Base-by-base conservation (phyloP, 2,113 vertebrate species). In the Cyanocitta stelleri region DNA sequence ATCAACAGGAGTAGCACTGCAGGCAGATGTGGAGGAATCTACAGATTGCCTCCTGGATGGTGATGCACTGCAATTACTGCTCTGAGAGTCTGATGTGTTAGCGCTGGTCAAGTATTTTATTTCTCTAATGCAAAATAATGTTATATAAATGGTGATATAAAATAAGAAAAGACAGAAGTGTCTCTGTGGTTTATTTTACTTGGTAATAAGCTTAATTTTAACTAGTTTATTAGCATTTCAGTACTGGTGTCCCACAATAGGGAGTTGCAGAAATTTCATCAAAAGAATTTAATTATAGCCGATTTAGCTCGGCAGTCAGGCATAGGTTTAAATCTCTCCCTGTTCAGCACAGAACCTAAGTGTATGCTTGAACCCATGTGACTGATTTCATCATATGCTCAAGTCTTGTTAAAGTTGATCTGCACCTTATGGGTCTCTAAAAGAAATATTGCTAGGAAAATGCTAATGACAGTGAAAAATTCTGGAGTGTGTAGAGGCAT, bases 171-270 rank as follows among this genome's bases (percentile, higher is more conserved):
- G 33, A 49, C 52, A 43, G 37, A 85, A 81, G 17, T 67, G 32
- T 78, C 76, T 90, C 52, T 72, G 48, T 66, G 86, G 56, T 88
- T 96, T 88, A 94, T 96, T 96, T 95, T 93, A 84, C 83, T 92
- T 95, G 80, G 69, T 97, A 95, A 96, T 95, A 90, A 89, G 88
- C 88, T 61, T 92, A 49, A 84, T 90, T 93, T 95, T 78, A 87
- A 93, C 61, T 77, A 76, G 73, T 94, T 84, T 89, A 95, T 96
- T 96, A 93, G 93, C 93, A 96, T 95, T 96, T 94, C 88, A 82
- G 86, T 82, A 61, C 68, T 93, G 52, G 15, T 94, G 46, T 81
- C 88, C 89, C 56, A 89, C 88, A 90, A 62, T 68, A 58, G 95
- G 93, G 96, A 96, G 76, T 64, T 95, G 68, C 79, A 93, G 90